Evolutionary conservation across 2,113 vertebrate genomes (phyloP).

Genomic region (Xenopus borealis): DNA sequence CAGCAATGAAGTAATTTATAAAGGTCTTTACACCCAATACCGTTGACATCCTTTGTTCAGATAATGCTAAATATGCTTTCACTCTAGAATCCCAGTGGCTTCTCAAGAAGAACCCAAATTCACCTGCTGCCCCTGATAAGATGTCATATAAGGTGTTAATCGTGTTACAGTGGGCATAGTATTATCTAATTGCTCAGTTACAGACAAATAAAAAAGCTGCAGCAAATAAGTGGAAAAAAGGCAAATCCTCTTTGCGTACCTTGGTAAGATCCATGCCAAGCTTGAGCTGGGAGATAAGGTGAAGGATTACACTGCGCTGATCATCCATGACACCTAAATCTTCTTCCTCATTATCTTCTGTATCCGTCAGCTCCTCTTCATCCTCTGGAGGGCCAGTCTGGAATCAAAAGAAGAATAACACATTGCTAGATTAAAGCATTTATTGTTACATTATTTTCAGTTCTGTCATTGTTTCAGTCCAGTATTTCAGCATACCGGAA

Average conservation of each 20-base stretch:
- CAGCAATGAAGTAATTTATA: no score
- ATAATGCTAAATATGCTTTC: no score
- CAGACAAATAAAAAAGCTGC: not conserved
- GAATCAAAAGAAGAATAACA: slow-evolving; percentile 50
- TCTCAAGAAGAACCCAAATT: not conserved
- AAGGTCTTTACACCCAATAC: no score
- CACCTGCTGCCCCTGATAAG: slow-evolving; percentile 6
- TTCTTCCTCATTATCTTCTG: slow-evolving; percentile 85
- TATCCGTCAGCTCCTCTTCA: slow-evolving; percentile 85
- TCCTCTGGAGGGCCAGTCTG: slow-evolving; percentile 65
- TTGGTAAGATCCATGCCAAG: slow-evolving; percentile 95
- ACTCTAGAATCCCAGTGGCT: no score
- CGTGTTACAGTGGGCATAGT: slow-evolving; percentile 17
- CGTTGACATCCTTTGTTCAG: no score
- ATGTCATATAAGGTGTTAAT: slow-evolving; percentile 21
- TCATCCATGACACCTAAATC: slow-evolving; percentile 89
- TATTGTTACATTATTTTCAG: not conserved
- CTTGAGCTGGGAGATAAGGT: slow-evolving; percentile 93
- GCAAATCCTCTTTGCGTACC: slow-evolving; percentile 59
- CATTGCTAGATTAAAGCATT: slow-evolving; percentile 9
- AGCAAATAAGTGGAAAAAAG: slow-evolving; percentile 4
- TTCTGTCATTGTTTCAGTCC: no score
- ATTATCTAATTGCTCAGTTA: slow-evolving; percentile 29
- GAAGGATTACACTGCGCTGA: slow-evolving; percentile 87
- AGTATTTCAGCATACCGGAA: no score